A percentile compares a stretch with the other conserved stretches of the same genome.
phyloP scores from a whole-genome alignment of 2,113 vertebrate species.

The Cyanoliseus patagonus region DNA sequence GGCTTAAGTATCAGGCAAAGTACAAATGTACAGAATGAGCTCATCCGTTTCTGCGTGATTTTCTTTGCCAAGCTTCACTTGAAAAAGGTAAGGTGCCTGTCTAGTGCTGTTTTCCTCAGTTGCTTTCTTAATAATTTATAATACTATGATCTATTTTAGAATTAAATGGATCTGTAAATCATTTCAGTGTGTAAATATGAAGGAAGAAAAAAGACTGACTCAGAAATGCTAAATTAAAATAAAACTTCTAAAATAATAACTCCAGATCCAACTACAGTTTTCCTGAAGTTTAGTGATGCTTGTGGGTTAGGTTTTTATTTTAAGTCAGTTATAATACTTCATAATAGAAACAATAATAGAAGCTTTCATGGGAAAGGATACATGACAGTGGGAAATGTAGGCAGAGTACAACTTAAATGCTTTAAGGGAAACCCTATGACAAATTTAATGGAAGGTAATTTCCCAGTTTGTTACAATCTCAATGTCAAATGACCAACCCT shows the following conservation, averaged over 20 bases:
- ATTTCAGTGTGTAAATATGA: background rate
- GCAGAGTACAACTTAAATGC: background rate
- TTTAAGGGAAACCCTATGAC: background rate
- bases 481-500: background rate
- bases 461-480: background rate
- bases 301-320: background rate
- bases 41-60: background rate
- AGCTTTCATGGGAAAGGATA: background rate
- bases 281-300: background rate
- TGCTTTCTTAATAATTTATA: constrained; percentile 4
- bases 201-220: background rate
- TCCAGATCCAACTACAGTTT: background rate
- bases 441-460: background rate
- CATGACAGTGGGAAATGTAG: background rate
- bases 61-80: background rate
- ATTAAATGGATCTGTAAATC: background rate
- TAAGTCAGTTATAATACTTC: background rate
- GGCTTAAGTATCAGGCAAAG: constrained; percentile 61
- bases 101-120: background rate
- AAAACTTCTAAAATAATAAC: background rate
- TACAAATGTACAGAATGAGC: constrained; percentile 20
- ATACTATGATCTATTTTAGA: background rate
- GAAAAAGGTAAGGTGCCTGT: constrained; percentile 51
- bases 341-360: background rate
- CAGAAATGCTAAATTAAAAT: background rate